Percentiles rank a stretch among this genome's conserved stretches.
Conservation (phyloP, 2,113 vertebrate species). For the Lycaon pictus region DNA sequence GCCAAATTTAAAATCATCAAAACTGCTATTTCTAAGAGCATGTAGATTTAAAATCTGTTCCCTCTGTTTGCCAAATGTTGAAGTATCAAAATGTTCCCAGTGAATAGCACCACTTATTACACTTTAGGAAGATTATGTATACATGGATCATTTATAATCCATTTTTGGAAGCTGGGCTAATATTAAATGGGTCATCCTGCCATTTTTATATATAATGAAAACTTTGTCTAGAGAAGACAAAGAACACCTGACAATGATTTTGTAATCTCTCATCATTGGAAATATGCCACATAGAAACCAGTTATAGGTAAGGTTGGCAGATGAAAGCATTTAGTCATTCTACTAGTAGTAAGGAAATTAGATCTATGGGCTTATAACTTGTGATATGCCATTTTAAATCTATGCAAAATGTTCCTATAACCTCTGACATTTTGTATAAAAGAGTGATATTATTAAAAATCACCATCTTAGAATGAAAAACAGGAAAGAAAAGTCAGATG, state of each 20-base stretch:
- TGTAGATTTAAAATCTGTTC: conserved; percentile 38
- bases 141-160: not conserved
- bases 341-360: conserved; percentile 46
- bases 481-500: conserved; percentile 8
- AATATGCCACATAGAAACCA: not conserved
- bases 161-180: not conserved
- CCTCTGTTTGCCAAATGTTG: not conserved
- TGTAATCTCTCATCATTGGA: not conserved
- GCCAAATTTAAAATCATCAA: conserved; percentile 37
- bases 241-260: conserved; percentile 56
- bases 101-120: not conserved
- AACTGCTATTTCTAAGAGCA: conserved; percentile 21
- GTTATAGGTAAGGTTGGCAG: not conserved
- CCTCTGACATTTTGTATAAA: conserved; percentile 25
- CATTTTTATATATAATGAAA: conserved; percentile 6
- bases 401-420: conserved; percentile 44
- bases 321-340: conserved; percentile 48
- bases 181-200: not conserved
- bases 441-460: conserved; percentile 26
- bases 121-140: not conserved
- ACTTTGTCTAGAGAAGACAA: not conserved
- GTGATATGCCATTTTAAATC: conserved; percentile 37
- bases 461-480: conserved; percentile 10
- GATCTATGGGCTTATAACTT: conserved; percentile 59
- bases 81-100: conserved; percentile 1